A percentile compares a stretch with the other conserved stretches of the same genome.
Evolutionary conservation across 1,140 invertebrate genomes (phyloP).

Genomic region (Aricia agestis): DNA sequence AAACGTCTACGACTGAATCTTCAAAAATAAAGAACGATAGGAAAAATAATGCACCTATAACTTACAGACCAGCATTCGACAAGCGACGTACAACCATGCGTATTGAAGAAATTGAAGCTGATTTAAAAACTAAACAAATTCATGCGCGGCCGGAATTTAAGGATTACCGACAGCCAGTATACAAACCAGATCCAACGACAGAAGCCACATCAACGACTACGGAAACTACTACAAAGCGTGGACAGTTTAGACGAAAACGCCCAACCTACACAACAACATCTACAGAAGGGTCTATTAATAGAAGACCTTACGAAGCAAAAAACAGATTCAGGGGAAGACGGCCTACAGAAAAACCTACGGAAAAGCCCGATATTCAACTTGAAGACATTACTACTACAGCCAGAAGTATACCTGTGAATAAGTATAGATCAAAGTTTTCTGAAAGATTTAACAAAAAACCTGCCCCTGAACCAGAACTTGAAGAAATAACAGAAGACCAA

Average conservation of each 20-base stretch:
- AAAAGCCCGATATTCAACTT: constrained; percentile 51
- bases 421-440: constrained; percentile 57
- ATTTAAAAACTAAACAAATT: constrained; percentile 70
- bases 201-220: constrained; percentile 39
- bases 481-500: constrained; percentile 64
- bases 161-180: constrained; percentile 61
- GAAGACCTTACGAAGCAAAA: constrained; percentile 57
- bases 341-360: constrained; percentile 63
- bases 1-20: constrained; percentile 50
- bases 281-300: constrained; percentile 50
- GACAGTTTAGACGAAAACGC: constrained; percentile 52
- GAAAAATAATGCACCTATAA: constrained; percentile 53
- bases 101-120: constrained; percentile 74
- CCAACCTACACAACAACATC: constrained; percentile 51
- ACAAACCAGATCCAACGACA: constrained; percentile 59
- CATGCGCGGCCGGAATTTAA: constrained; percentile 54
- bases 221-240: constrained; percentile 50
- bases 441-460: constrained; percentile 63
- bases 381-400: constrained; percentile 46
- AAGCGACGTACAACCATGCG: constrained; percentile 69
- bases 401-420: constrained; percentile 39
- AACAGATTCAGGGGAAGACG: constrained; percentile 63
- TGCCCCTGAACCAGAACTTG: constrained; percentile 49
- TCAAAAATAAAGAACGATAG: constrained; percentile 47
- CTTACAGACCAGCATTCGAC: constrained; percentile 69